Evolutionary conservation across 2,113 vertebrate genomes (phyloP).

Genomic region (Bagarius yarrelli): DNA sequence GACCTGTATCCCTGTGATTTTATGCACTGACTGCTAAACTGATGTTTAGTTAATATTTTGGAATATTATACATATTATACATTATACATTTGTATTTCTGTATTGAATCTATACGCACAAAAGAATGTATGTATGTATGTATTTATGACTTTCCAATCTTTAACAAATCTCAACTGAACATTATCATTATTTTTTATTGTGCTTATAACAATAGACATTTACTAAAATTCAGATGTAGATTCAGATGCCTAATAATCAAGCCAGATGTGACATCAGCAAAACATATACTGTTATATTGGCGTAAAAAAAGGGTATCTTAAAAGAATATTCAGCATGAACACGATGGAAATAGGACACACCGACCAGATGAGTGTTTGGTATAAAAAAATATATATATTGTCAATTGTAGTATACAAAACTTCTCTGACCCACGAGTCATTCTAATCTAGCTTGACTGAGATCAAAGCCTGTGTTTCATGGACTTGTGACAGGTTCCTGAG

Average conservation of each 20-base stretch:
- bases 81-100: no score
- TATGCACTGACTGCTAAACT: background rate
- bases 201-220: background rate
- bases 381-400: slow-evolving; percentile 1
- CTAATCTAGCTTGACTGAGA: slow-evolving; percentile 35
- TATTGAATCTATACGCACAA: background rate
- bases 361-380: background rate
- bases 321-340: background rate
- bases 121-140: background rate
- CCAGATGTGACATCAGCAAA: background rate
- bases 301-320: background rate
- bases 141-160: background rate
- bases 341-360: background rate
- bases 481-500: slow-evolving; percentile 30
- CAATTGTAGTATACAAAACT: background rate
- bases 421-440: slow-evolving; percentile 19
- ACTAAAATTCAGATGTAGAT: background rate
- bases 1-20: background rate
- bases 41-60: no score
- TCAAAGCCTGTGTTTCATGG: slow-evolving; percentile 11
- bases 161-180: background rate
- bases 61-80: no score
- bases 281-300: background rate
- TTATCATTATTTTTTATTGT: background rate
- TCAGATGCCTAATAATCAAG: background rate